These are phyloP conservation scores for Oceanodroma leucorhoa DNA, from an alignment of 2,797 vertebrate species.

Conservation along the genomic window DNA sequence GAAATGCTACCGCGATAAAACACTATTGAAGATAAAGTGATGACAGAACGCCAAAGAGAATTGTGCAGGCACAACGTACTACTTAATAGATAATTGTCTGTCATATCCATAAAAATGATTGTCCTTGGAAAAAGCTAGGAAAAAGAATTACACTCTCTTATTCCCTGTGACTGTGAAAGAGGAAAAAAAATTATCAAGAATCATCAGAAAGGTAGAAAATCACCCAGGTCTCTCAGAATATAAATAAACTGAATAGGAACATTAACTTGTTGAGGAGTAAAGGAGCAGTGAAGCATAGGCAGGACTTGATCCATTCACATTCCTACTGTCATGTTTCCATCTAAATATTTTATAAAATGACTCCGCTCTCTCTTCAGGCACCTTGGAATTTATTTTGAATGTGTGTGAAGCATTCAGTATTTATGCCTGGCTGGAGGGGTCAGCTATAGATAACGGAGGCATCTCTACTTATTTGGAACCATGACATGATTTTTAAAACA, in stretches of 20 bases:
- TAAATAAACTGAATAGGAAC: neutral
- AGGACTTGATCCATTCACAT: neutral
- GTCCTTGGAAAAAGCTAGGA: neutral
- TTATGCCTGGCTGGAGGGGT: neutral
- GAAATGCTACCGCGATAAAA: neutral
- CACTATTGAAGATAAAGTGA: neutral
- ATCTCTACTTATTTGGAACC: neutral
- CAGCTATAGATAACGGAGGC: neutral
- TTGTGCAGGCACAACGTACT: neutral
- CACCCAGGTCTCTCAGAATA: neutral
- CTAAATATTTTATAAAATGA: neutral
- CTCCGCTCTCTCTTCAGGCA: neutral
- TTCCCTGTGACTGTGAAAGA: neutral
- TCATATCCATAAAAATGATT: neutral
- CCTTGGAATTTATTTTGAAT: neutral
- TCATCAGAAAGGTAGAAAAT: neutral
- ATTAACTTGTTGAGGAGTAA: neutral
- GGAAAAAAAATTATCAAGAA: neutral
- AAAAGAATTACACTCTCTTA: neutral
- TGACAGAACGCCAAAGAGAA: neutral
- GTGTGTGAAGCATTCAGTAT: neutral
- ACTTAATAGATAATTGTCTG: neutral
- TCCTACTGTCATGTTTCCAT: neutral
- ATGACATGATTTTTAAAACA: neutral
- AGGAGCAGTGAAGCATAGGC: neutral